Percentiles rank a stretch among this genome's conserved stretches.
These are phyloP conservation scores for Antrozous pallidus DNA, from an alignment of 2,797 vertebrate species.

Conservation along the genomic window DNA sequence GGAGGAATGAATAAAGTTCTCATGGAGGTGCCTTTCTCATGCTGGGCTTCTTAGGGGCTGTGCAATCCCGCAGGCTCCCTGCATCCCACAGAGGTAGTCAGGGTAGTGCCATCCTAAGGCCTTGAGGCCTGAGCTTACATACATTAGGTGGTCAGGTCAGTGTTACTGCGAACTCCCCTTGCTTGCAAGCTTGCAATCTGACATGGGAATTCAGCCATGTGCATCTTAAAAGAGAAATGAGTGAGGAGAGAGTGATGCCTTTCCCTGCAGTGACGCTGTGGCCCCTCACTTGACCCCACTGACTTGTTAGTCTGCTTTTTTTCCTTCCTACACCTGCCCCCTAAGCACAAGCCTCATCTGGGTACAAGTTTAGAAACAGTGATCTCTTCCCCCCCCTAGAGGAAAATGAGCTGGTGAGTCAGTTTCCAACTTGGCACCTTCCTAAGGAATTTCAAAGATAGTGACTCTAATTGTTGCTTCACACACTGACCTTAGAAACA, in stretches of 20 bases:
- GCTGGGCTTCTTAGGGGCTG: not conserved
- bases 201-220: not conserved
- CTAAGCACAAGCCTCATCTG: not conserved
- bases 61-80: not conserved
- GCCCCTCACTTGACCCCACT: not conserved
- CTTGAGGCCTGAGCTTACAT: not conserved
- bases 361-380: not conserved
- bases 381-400: not conserved
- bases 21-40: not conserved
- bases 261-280: not conserved
- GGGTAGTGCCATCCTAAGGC: not conserved
- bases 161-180: not conserved
- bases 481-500: not conserved
- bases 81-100: not conserved
- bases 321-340: not conserved
- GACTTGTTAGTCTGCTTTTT: not conserved
- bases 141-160: not conserved
- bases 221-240: not conserved
- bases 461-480: not conserved
- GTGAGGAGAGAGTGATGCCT: not conserved
- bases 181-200: not conserved
- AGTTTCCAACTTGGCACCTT: not conserved
- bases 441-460: not conserved
- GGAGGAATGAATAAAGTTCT: constrained; percentile 60
- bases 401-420: not conserved